Conservation (phyloP, 2,797 vertebrate species). For the Urosaurus nigricauda region DNA sequence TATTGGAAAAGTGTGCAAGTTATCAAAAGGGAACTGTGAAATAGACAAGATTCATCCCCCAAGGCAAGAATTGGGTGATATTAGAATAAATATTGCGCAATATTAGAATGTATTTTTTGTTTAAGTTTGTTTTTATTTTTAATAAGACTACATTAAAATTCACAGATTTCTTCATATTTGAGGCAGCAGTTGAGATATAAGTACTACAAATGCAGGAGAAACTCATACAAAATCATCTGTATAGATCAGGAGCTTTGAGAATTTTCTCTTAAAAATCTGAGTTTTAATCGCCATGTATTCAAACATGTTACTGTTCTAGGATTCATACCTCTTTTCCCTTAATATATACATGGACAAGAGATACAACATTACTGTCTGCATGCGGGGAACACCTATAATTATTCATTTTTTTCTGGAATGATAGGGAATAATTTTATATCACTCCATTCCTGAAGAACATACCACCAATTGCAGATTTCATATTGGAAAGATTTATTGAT, state of each 20-base stretch:
- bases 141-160: neutral
- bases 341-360: neutral
- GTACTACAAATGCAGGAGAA: neutral
- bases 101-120: neutral
- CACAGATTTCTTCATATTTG: neutral
- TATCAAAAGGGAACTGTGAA: neutral
- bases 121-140: neutral
- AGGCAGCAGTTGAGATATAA: neutral
- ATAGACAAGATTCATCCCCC: neutral
- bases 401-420: no score
- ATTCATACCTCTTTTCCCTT: neutral
- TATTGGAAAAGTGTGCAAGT: slow-evolving; percentile 3
- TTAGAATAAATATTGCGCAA: neutral
- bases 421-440: no score
- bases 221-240: neutral
- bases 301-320: neutral
- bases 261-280: neutral
- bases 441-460: neutral
- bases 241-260: neutral
- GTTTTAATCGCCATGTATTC: neutral
- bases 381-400: no score
- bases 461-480: neutral
- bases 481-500: no score
- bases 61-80: neutral
- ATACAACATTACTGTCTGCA: neutral